Evolutionary conservation across 2,113 vertebrate species (phyloP), one percentile per base, ranked within the genome.

Genomic region (Myrmecobius fasciatus): DNA sequence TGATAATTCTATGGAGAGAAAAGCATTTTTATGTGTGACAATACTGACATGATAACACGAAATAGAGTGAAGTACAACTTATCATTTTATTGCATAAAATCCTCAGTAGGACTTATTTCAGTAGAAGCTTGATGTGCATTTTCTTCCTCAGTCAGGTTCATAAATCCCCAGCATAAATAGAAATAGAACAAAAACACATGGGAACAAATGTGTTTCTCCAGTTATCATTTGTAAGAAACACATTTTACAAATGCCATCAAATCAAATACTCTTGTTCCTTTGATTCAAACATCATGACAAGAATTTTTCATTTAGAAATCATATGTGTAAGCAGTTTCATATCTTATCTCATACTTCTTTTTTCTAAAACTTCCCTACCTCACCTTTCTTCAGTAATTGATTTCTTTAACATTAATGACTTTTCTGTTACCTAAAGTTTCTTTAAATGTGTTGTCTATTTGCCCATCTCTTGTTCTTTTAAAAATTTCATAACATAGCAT

Each of bases 281-380:
- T 47, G 46, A 52, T 24, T 46, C 1, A 0, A 53, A 25, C 9
- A 91, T 53, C 20, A 47, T 26, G 88, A 47, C 51, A 90, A 91
- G 52, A 52, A 94, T 28, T 92, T 43, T 43, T 83, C 17, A 83
- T 25, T 92, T 83, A 83, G 92, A 92, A 91, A 52, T 91, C 88
- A 88, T 36, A 92, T 52, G 14, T 43, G 54, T 51, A 94, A 92
- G 28, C 31, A 43, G n/a, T n/a, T 46, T 49, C 60, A 90, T 48
- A 93, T 67, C 8, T 53, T 8, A 20, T 26, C n/a, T 91, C 52
- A 12, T 28, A 36, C 17, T 91, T 31, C 89, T 90, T 25, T 22
- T 25, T 8, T 53, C 43, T 91, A 43, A 47, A 26, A 4, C 48
- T 43, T 14, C 24, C 14, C 25, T 47, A 36, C 26, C 28, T 25